Base-by-base conservation (phyloP, 2,113 vertebrate species). In the Cariama cristata region DNA sequence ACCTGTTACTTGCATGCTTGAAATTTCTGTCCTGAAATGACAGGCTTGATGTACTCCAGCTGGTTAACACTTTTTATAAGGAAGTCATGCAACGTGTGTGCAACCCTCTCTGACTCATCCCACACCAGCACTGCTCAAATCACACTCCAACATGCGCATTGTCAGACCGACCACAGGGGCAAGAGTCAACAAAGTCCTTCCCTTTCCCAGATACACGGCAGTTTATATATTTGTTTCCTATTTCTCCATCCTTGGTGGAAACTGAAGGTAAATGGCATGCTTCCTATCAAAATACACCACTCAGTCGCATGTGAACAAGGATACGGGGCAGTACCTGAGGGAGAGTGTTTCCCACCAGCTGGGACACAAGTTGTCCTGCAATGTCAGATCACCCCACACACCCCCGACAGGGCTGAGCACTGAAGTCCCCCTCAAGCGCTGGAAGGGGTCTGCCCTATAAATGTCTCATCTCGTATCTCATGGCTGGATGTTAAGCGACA, bases 1-100 rank as follows among this genome's bases (percentile, higher is more conserved):
- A 97, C 84, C 94, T 97, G 98, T 97, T 95, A 52, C 33, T 86
- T 86, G 44, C 76, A 84, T 88, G 72, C 79, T 88, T 97, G 82
- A 92, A 68, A 95, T 91, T 89, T 95, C 95, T 86, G 76, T 73
- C 91, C 93, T 94, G 88, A 97, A 89, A 80, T 90, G 92, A 93
- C 73, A 96, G 91, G 75, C 75, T 95, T 38, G 6, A 62, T 66
- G 47, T 79, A 55, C 58, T 75, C 91, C 55, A 74, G 79, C 86
- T 92, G 75, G 47, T 59, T 76, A 90, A 56, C 59, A 44, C 77
- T 76, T 84, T 94, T 75, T 80, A 62, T 81, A 77, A 67, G 45
- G 79, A 88, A 95, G 69, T 74, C 8, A 0, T 74, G 86, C 56
- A 97, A 83, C 40, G 79, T 52, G 63, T 56, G 69, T 45, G 45